Percentiles rank a stretch among this genome's conserved stretches.
phyloP scores from a whole-genome alignment of 2,113 vertebrate genomes.

The Aegotheles bennettii region DNA sequence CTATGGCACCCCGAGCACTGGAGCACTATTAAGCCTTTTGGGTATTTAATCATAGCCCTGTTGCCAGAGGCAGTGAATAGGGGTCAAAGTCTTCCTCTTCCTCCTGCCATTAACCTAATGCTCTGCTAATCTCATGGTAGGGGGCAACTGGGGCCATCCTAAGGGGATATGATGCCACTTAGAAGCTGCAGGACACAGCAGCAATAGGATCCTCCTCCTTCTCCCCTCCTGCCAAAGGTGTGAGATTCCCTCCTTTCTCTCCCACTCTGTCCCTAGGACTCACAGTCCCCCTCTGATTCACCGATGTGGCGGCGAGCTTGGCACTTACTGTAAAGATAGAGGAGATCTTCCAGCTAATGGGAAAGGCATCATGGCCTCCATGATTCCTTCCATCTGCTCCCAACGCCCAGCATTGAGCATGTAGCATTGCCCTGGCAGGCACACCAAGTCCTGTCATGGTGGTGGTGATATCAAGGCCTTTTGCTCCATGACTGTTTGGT shows the following conservation, averaged over 20 bases:
- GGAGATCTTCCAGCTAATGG: background rate
- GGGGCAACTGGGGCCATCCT: background rate
- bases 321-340: background rate
- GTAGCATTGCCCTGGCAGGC: background rate
- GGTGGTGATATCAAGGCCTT: background rate
- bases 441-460: background rate
- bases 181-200: background rate
- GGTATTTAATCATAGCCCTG: background rate
- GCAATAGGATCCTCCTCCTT: background rate
- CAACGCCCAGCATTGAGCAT: accelerated
- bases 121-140: background rate
- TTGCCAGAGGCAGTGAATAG: background rate
- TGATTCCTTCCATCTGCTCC: background rate
- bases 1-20: background rate
- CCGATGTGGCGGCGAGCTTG: background rate
- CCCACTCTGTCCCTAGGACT: background rate
- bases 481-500: background rate
- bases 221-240: background rate
- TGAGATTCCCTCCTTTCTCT: background rate
- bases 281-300: accelerated
- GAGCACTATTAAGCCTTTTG: background rate
- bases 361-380: background rate
- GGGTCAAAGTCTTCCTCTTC: background rate
- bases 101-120: background rate
- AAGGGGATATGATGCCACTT: accelerated